phyloP scores from a whole-genome alignment of 2,113 vertebrate species.

The Lophura nycthemera region DNA sequence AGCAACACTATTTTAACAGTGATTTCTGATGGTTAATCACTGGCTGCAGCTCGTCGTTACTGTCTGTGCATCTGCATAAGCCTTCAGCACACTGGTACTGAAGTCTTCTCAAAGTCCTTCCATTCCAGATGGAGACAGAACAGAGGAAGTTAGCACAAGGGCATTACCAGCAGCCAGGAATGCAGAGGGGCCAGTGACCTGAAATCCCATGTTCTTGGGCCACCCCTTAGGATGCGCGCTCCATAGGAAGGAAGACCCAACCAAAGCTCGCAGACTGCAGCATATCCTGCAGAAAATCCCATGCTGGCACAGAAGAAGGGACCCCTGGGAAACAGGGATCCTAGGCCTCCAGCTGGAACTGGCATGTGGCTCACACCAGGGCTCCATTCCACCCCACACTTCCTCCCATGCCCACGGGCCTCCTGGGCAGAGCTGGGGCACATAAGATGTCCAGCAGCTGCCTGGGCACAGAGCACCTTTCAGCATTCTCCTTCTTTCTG shows the following conservation, averaged over 20 bases:
- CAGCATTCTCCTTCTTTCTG: neutral
- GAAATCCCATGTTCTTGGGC: neutral
- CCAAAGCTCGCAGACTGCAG: neutral
- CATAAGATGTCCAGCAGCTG: neutral
- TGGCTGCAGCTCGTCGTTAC: neutral
- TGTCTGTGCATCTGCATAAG: neutral
- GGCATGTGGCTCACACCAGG: neutral
- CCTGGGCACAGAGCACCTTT: neutral
- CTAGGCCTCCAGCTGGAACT: neutral
- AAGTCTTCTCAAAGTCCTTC: neutral
- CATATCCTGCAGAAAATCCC: neutral
- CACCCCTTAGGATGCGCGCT: accelerated
- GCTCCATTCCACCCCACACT: neutral
- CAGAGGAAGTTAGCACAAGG: neutral
- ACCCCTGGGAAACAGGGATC: neutral
- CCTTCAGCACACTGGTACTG: neutral
- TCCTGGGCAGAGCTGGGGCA: neutral
- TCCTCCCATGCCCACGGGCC: neutral
- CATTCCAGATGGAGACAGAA: neutral
- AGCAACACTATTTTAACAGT: neutral
- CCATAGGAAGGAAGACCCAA: neutral
- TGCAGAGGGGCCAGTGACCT: neutral
- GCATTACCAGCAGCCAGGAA: neutral
- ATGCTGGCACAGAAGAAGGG: accelerated
- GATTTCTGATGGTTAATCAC: neutral